phyloP scores from a whole-genome alignment of 2,888 invertebrate genomes.

The Tiphia femorata region DNA sequence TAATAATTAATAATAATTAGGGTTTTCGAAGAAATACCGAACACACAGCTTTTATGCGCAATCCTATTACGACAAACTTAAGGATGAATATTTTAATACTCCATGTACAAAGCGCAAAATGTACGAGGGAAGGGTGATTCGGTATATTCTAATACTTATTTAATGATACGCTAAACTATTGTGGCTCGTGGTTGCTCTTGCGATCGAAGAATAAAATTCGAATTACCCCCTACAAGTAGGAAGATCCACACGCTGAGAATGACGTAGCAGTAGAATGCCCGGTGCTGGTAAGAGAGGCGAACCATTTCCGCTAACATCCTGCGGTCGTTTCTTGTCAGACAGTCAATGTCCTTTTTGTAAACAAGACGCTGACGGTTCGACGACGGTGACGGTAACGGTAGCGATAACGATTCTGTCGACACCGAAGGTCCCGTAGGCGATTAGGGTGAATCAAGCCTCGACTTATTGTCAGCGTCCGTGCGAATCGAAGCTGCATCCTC shows the following conservation, averaged over 20 bases:
- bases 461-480: constrained; percentile 26
- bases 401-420: background rate
- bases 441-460: constrained; percentile 21
- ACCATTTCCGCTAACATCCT: constrained; percentile 72
- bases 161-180: background rate
- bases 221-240: constrained; percentile 80
- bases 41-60: too few species aligned
- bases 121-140: too few species aligned
- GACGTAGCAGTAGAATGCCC: constrained; percentile 85
- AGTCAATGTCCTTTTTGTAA: too few species aligned
- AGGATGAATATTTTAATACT: too few species aligned
- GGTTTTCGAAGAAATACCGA: too few species aligned
- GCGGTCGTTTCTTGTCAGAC: constrained; percentile 7
- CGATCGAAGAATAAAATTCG: too few species aligned
- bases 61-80: too few species aligned
- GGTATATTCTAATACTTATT: too few species aligned
- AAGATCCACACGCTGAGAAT: constrained; percentile 87
- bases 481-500: constrained; percentile 37
- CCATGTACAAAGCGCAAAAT: too few species aligned
- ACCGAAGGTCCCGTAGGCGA: background rate
- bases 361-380: too few species aligned
- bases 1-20: too few species aligned
- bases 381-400: constrained; percentile 11
- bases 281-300: constrained; percentile 77
- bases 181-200: constrained; percentile 8